Percentiles rank a stretch among this genome's conserved stretches.
Conservation (phyloP, 1,140 invertebrate genomes). For the Ceratoteleas bidentatus region DNA sequence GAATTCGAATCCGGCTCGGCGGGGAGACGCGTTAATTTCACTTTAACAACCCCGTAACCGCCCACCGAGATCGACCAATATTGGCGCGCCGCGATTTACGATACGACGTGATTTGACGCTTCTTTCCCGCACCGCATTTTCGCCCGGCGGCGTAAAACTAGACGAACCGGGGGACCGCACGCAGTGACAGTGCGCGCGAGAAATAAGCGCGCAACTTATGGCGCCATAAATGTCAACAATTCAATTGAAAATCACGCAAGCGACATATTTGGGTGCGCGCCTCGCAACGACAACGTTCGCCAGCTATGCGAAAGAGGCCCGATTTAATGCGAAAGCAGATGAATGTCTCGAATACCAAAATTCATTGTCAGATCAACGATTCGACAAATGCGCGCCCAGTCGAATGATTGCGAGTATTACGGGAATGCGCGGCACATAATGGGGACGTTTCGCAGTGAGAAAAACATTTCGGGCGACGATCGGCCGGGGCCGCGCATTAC, state of each 20-base stretch:
- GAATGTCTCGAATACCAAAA: conserved; percentile 62
- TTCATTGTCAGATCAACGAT: conserved; percentile 62
- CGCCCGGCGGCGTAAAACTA: conserved; percentile 27
- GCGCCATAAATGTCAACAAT: conserved; percentile 62
- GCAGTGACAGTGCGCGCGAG: conserved; percentile 14
- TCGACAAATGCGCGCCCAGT: conserved; percentile 47
- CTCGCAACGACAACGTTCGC: conserved; percentile 51
- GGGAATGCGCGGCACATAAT: conserved; percentile 47
- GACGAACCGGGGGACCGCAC: conserved; percentile 9
- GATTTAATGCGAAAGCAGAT: conserved; percentile 61
- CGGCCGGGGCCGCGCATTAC: conserved; percentile 22
- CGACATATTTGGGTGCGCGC: conserved; percentile 58
- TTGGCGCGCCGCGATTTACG: conserved; percentile 13
- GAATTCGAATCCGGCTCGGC: no score
- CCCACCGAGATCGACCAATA: neutral
- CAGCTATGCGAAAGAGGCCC: conserved; percentile 59
- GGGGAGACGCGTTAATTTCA: neutral
- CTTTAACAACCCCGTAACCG: neutral
- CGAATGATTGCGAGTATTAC: conserved; percentile 52
- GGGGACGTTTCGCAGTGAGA: conserved; percentile 43
- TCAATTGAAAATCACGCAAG: conserved; percentile 55
- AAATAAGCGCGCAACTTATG: conserved; percentile 48
- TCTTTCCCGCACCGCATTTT: conserved; percentile 11
- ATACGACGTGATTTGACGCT: conserved; percentile 15
- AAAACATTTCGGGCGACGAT: conserved; percentile 41